These are phyloP conservation scores for Acleris emargana DNA, from an alignment of 2,888 invertebrate species.

Conservation along the genomic window DNA sequence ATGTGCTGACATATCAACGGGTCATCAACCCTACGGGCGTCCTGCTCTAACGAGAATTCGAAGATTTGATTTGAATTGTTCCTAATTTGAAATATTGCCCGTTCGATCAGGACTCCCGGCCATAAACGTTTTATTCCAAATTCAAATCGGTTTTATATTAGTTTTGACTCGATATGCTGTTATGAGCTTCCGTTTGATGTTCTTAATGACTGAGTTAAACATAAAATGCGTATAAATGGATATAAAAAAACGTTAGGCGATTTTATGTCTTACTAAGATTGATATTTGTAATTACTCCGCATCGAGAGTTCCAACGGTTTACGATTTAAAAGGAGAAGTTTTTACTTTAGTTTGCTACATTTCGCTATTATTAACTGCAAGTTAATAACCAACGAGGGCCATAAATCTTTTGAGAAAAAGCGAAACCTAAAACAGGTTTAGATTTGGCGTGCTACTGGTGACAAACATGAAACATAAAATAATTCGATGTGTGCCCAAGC, in stretches of 20 bases:
- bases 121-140: slow-evolving; percentile 56
- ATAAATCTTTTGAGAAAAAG: slow-evolving; percentile 22
- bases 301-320: slow-evolving; percentile 19
- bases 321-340: slow-evolving; percentile 3
- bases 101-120: slow-evolving; percentile 62
- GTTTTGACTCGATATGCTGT: slow-evolving; percentile 61
- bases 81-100: slow-evolving; percentile 80
- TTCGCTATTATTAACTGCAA: slow-evolving; percentile 5
- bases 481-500: slow-evolving; percentile 3
- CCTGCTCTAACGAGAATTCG: slow-evolving; percentile 83
- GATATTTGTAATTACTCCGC: slow-evolving; percentile 49
- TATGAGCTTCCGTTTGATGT: slow-evolving; percentile 75
- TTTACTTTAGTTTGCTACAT: slow-evolving; percentile 16
- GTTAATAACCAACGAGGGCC: slow-evolving; percentile 16
- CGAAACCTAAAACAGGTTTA: slow-evolving; percentile 11
- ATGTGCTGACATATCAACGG: slow-evolving; percentile 81
- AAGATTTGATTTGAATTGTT: slow-evolving; percentile 83
- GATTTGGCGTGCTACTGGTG: slow-evolving; percentile 15
- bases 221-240: slow-evolving; percentile 64
- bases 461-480: slow-evolving; percentile 26
- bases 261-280: slow-evolving; percentile 67
- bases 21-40: slow-evolving; percentile 82
- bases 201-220: slow-evolving; percentile 60
- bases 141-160: slow-evolving; percentile 71
- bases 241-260: slow-evolving; percentile 64